phyloP scores from a whole-genome alignment of 2,888 invertebrate species.

The Ceriagrion tenellum region DNA sequence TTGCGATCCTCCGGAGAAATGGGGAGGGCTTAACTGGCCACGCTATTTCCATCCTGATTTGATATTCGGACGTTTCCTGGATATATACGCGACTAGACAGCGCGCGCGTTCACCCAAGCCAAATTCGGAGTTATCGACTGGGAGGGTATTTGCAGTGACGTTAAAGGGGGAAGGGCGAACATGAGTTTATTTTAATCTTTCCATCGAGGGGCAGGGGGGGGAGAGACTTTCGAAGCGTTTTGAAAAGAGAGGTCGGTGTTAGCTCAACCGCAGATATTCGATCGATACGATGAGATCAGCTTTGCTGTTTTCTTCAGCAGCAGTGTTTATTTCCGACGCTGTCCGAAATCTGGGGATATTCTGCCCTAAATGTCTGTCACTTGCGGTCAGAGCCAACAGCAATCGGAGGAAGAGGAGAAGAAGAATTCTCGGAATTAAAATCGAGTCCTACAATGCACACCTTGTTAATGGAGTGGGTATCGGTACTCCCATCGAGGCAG shows the following conservation, averaged over 20 bases:
- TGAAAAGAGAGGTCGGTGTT: not conserved
- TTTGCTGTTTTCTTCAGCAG: too few relatives aligned
- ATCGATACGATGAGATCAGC: not conserved
- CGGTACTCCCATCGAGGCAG: too few relatives aligned
- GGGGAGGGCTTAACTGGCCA: not conserved
- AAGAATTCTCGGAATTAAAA: too few relatives aligned
- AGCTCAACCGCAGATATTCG: not conserved
- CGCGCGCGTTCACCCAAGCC: not conserved
- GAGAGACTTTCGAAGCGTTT: not conserved
- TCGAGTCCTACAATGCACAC: too few relatives aligned
- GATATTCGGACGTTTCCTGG: slow-evolving; percentile 28
- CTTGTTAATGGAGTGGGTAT: too few relatives aligned
- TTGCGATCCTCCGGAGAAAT: slow-evolving; percentile 27
- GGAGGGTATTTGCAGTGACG: not conserved
- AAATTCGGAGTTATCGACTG: not conserved
- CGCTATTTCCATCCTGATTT: slow-evolving; percentile 39
- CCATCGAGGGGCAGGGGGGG: not conserved
- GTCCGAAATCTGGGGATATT: too few relatives aligned
- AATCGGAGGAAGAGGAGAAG: too few relatives aligned
- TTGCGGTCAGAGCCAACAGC: too few relatives aligned
- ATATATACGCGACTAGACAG: slow-evolving; percentile 35
- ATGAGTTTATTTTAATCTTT: not conserved
- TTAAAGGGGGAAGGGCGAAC: not conserved
- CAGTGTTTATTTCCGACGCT: too few relatives aligned
- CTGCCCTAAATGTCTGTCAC: too few relatives aligned